Conservation (phyloP, 2,113 vertebrate genomes). For the Spermophilus dauricus region DNA sequence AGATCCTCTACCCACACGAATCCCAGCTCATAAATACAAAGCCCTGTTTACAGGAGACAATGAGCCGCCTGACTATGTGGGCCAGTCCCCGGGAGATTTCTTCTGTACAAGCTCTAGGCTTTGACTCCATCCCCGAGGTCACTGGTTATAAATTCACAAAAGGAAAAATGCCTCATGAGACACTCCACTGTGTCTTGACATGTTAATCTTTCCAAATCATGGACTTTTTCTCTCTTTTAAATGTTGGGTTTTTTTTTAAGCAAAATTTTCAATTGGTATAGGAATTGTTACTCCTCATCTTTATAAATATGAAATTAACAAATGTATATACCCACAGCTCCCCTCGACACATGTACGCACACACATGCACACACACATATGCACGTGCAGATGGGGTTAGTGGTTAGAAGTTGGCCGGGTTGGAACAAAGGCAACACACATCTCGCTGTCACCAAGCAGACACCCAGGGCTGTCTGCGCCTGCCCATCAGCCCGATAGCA, state of each 20-base stretch:
- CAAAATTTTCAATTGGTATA: background rate
- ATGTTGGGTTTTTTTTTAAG: background rate
- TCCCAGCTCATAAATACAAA: background rate
- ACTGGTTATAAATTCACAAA: background rate
- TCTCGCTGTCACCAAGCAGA: slow-evolving; percentile 56
- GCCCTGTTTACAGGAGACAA: background rate
- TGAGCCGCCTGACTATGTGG: fast-evolving
- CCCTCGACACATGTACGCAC: background rate
- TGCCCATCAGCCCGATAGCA: slow-evolving; percentile 56
- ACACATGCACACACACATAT: background rate
- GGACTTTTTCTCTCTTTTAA: background rate
- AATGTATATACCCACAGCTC: background rate
- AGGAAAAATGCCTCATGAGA: background rate
- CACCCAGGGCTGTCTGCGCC: slow-evolving; percentile 45
- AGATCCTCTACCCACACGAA: background rate
- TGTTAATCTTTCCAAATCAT: background rate
- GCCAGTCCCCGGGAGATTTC: background rate
- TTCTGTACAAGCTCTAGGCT: background rate
- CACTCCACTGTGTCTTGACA: background rate
- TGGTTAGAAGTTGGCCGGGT: background rate
- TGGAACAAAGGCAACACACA: background rate
- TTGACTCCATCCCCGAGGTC: background rate
- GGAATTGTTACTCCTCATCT: background rate
- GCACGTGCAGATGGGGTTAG: too few relatives aligned
- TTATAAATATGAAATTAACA: background rate